Conservation (phyloP, 2,888 invertebrate species). For the Uloborus plumipes region DNA sequence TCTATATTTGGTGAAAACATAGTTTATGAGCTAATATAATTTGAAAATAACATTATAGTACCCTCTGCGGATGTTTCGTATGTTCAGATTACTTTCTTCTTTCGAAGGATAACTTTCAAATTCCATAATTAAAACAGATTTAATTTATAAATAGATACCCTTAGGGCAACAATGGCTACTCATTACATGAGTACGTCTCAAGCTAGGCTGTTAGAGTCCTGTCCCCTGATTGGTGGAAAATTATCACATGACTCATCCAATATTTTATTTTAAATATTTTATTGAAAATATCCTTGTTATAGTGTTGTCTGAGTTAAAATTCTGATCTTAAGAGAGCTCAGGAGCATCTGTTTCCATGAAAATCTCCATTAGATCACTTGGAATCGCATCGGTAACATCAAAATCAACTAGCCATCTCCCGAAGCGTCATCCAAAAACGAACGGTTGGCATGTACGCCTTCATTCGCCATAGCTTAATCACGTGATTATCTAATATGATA, state of each 20-base stretch:
- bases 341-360: background rate
- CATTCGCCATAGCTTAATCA: conserved; percentile 47
- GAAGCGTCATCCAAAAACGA: too few relatives aligned
- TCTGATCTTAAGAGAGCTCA: background rate
- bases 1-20: conserved; percentile 29
- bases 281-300: background rate
- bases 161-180: conserved; percentile 59
- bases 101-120: conserved; percentile 72
- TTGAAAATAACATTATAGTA: conserved; percentile 72
- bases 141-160: conserved; percentile 70
- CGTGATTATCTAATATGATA: conserved; percentile 7
- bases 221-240: conserved; percentile 30
- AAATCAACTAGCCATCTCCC: too few relatives aligned
- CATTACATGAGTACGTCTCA: conserved; percentile 33
- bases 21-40: conserved; percentile 13
- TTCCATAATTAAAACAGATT: conserved; percentile 74
- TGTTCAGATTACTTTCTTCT: too few relatives aligned
- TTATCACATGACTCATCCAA: conserved; percentile 36
- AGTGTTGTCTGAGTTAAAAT: conserved; percentile 3
- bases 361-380: too few relatives aligned
- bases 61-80: conserved; percentile 65
- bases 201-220: conserved; percentile 29
- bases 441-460: too few relatives aligned
- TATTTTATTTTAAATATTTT: conserved; percentile 11
- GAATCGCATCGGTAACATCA: too few relatives aligned